Evolutionary conservation across 2,113 vertebrate genomes (phyloP).

Genomic region (Chloebia gouldiae): DNA sequence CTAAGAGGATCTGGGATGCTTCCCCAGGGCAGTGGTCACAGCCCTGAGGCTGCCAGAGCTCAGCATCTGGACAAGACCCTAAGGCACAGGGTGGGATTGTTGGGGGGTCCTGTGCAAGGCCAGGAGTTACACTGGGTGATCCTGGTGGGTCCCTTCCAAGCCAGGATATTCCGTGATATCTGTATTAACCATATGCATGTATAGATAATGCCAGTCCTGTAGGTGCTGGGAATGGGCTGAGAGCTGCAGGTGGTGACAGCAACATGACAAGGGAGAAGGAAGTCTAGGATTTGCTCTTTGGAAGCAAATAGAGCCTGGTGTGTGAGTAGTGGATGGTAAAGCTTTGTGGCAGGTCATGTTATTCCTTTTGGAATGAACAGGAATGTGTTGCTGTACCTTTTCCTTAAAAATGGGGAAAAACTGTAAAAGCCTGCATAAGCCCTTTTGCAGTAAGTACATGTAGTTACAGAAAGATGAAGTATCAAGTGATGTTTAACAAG

Average conservation of each 20-base stretch:
- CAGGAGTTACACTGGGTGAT: background rate
- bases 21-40: background rate
- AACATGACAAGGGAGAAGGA: background rate
- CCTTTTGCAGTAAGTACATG: background rate
- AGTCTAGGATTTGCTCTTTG: background rate
- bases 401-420: background rate
- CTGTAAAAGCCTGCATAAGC: background rate
- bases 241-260: background rate
- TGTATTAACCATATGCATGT: rapidly evolving
- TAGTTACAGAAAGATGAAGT: background rate
- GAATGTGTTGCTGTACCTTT: rapidly evolving
- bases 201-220: rapidly evolving
- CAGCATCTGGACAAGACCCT: background rate
- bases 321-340: background rate
- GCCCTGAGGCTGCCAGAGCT: background rate
- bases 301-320: background rate
- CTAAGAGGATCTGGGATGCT: rapidly evolving
- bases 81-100: background rate
- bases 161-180: background rate
- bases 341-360: background rate
- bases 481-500: background rate
- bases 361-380: background rate
- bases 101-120: background rate
- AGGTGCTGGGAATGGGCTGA: background rate
- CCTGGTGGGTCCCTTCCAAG: background rate